Percentiles rank a stretch among this genome's conserved stretches.
These are phyloP conservation scores for Pelodiscus sinensis DNA, from an alignment of 2,113 vertebrate genomes.

Conservation along the genomic window DNA sequence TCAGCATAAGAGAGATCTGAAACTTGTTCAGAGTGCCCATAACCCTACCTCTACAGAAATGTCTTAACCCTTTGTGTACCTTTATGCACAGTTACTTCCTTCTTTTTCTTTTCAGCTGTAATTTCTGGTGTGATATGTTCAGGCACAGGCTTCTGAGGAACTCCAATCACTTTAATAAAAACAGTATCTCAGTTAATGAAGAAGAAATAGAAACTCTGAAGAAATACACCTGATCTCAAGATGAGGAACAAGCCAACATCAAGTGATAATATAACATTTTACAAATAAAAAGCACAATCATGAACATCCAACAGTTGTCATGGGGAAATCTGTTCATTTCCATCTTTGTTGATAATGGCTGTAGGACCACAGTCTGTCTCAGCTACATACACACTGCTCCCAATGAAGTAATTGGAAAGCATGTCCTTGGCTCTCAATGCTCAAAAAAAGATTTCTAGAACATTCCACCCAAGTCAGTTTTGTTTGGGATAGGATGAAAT, in stretches of 20 bases:
- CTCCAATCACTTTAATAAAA: slow-evolving; percentile 65
- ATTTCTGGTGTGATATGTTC: slow-evolving; percentile 54
- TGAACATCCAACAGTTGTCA: not conserved
- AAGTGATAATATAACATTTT: not conserved
- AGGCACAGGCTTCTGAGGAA: slow-evolving; percentile 72
- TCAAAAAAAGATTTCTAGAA: not conserved
- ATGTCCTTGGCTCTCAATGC: not conserved
- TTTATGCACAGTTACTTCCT: slow-evolving; percentile 76
- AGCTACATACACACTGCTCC: not conserved
- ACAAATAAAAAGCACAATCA: not conserved
- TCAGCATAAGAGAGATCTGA: not conserved
- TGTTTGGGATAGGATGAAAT: not conserved
- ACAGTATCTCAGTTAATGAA: not conserved
- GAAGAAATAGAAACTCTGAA: not conserved
- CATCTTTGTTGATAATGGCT: not conserved
- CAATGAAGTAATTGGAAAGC: not conserved
- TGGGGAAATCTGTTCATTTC: not conserved
- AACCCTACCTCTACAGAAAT: not conserved
- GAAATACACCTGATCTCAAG: not conserved
- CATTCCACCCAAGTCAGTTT: not conserved
- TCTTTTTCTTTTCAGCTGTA: slow-evolving; percentile 75
- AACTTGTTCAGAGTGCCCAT: not conserved
- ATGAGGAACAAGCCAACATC: not conserved
- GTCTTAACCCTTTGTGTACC: slow-evolving; percentile 75
- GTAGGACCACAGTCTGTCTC: not conserved